Evolutionary conservation across 1,140 invertebrate genomes (phyloP), one percentile per base, ranked within the genome.

Genomic region (Trichomalopsis sarcophagae): DNA sequence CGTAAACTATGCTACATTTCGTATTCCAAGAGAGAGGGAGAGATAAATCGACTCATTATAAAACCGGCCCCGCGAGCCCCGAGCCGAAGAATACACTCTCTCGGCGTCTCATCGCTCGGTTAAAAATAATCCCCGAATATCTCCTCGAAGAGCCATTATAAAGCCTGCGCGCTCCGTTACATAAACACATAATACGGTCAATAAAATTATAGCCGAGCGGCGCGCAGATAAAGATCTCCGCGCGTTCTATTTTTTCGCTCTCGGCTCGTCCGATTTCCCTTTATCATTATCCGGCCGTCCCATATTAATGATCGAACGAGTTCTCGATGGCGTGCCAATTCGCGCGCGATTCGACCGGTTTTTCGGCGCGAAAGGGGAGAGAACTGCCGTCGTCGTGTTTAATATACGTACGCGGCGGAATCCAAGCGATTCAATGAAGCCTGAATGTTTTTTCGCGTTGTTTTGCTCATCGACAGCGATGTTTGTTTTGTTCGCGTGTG

Each of bases 271-370:
- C 44, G 62, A 69, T 80, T 27, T 80, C 33, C 6, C 7, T 13
- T 69, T 69, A 69, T 81, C 68, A 44, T 62, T 62, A 62, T n/a
- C 21, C 55, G 21, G 55, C 17, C 55, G 55, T 62, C 55, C 55
- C 21, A 62, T 82, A 71, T 71, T 74, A 75, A 82, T 75, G 27
- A 11, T 75, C 47, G 81, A 74, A 14, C 55, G 44, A 55, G 71
- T 62, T 55, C 27, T 40, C 21, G 69, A 27, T 21, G 21, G n/a
- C 17, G 55, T 62, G 55, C 55, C 21, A 62, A 62, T 62, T 62
- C 55, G 17, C 50, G 50, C 13, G 17, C 17, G 40, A 62, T 27
- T 27, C 55, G 17, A 62, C 55, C 55, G 55, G 21, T 71, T 71
- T 71, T 30, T 71, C 13, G 68, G 23, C 27, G 44, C 14, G 10